phyloP scores from a whole-genome alignment of 2,797 vertebrate genomes.

The Setipinna tenuifilis region DNA sequence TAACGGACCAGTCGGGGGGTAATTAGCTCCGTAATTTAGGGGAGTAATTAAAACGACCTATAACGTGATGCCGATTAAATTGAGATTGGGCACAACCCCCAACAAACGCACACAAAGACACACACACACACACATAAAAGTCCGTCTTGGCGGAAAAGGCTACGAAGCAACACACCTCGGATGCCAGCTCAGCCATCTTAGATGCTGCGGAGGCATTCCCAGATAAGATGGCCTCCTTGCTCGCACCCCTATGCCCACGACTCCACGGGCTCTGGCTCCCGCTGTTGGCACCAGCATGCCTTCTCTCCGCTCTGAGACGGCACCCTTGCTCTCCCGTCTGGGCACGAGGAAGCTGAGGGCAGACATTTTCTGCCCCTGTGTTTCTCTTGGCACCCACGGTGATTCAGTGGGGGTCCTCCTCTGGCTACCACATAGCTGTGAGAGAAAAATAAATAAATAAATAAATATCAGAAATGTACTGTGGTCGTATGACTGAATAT shows the following conservation, averaged over 20 bases:
- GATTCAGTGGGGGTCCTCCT: not conserved
- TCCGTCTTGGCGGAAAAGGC: constrained; percentile 58
- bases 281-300: not conserved
- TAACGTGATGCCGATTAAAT: not conserved
- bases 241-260: constrained; percentile 34
- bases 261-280: not conserved
- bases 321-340: not conserved
- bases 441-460: not conserved
- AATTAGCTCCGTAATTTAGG: not conserved
- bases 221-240: constrained; percentile 89
- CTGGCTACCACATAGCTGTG: not conserved
- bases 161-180: constrained; percentile 83
- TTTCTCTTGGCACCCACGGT: not conserved
- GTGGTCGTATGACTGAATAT: not conserved
- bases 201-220: constrained; percentile 75
- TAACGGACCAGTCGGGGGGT: not conserved
- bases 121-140: not conserved
- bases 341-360: not conserved
- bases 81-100: not conserved
- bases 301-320: not conserved
- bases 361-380: not conserved
- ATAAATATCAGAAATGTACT: not conserved
- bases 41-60: not conserved
- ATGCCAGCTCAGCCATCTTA: constrained; percentile 95
- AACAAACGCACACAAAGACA: not conserved